Evolutionary conservation across 2,888 invertebrate species (phyloP), one percentile per base, ranked within the genome.

Genomic region (Lutraria lutraria): DNA sequence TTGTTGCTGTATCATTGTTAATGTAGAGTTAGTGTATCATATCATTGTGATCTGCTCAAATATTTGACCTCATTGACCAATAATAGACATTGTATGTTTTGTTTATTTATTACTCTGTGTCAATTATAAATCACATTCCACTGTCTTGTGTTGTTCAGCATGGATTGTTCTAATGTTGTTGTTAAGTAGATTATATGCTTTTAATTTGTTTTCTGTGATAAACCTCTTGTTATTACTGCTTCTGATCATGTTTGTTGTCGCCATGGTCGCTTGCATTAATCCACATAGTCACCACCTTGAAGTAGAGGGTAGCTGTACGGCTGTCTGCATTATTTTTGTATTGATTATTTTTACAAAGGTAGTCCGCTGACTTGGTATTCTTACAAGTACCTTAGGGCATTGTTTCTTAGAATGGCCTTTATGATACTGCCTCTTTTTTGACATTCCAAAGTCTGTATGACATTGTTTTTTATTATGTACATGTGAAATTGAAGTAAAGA

Each of bases 1-100:
- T 8, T 60, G 19, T n/a, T 60, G 60, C 0, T 19, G 21, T n/a
- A n/a, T 60, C 21, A n/a, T 60, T 60, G 60, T 19, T 8, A 60
- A 19, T 19, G 21, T 60, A 19, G 19, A 19, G 19, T 60, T 60
- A 60, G 19, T 60, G 21, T n/a, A 60, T 60, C 21, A 25, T 68
- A 25, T 68, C n/a, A 25, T n/a, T 68, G 12, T n/a, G 63, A 68
- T 68, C 63, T 68, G 63, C 63, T 68, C 63, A 68, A 68, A 68
- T 68, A 25, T n/a, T 25, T 68, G 63, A 68, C 63, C 63, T 68
- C 63, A 68, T 25, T 68, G n/a, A 68, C 0, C 4, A n/a, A 60
- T 60, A 60, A n/a, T 10, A 68, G 25, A 25, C 63, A 68, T 63
- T 12, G 19, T 16, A 56, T 56, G 19, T n/a, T 68, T 25, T 68